phyloP scores from a whole-genome alignment of 2,797 vertebrate genomes.

The Enoplosus armatus region DNA sequence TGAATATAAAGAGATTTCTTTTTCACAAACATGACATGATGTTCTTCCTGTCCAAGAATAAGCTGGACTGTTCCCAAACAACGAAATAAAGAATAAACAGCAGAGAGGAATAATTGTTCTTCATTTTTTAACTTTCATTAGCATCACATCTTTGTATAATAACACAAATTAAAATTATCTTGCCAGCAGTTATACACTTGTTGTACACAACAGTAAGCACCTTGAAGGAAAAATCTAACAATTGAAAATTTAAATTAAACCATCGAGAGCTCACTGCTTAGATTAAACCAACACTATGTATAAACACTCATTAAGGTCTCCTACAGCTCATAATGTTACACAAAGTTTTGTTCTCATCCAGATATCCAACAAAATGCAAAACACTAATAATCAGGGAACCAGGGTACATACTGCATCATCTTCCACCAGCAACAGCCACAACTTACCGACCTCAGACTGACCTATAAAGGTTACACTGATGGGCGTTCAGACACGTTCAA shows the following conservation, averaged over 20 bases:
- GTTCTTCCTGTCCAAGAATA: constrained; percentile 6
- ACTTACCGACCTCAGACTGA: constrained; percentile 21
- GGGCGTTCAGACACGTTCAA: constrained; percentile 14
- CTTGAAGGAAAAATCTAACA: not conserved
- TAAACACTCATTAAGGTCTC: not conserved
- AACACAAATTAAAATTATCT: constrained; percentile 3
- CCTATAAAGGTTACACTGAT: constrained; percentile 43
- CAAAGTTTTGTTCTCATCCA: not conserved
- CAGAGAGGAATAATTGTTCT: constrained; percentile 4
- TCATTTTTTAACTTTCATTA: constrained; percentile 24
- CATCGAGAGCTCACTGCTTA: not conserved
- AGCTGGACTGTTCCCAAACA: not conserved
- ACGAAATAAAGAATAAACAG: not conserved
- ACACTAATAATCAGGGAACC: not conserved
- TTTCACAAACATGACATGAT: constrained; percentile 19
- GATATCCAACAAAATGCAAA: not conserved
- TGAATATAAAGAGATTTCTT: not conserved
- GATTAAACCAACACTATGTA: not conserved
- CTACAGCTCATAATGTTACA: not conserved
- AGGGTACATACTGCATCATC: not conserved
- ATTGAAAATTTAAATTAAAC: not conserved
- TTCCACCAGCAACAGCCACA: not conserved
- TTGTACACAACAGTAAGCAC: not conserved
- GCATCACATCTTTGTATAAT: not conserved
- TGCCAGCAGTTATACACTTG: not conserved